A percentile compares a stretch with the other conserved stretches of the same genome.
phyloP scores from a whole-genome alignment of 2,888 invertebrate species.

The Zeuzera pyrina region DNA sequence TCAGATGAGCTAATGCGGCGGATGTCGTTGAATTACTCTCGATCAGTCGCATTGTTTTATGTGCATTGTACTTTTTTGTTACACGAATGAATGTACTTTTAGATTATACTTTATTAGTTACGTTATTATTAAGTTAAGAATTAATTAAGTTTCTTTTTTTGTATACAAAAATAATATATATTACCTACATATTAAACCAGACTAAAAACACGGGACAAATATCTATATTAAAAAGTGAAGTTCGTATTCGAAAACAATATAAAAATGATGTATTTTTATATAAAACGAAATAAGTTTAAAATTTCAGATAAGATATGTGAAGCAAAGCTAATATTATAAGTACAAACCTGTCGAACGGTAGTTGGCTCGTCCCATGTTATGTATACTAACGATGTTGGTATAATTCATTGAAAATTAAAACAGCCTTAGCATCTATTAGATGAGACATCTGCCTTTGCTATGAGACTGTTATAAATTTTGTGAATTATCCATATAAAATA shows the following conservation, averaged over 20 bases:
- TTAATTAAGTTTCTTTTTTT: constrained; percentile 16
- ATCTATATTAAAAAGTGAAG: constrained; percentile 24
- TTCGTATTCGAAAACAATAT: constrained; percentile 54
- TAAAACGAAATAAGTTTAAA: constrained; percentile 39
- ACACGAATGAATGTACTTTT: constrained; percentile 13
- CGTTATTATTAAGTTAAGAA: too few species aligned
- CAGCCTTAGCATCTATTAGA: constrained; percentile 27
- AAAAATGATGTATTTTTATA: constrained; percentile 63
- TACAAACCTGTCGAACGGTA: constrained; percentile 54
- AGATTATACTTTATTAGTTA: constrained; percentile 13
- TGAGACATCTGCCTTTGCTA: constrained; percentile 10
- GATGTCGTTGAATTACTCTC: not conserved
- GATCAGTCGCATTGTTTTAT: constrained; percentile 5
- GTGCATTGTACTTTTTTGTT: constrained; percentile 31
- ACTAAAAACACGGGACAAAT: constrained; percentile 11
- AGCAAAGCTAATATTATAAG: constrained; percentile 49
- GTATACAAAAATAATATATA: constrained; percentile 29
- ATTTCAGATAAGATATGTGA: constrained; percentile 39
- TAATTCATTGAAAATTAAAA: constrained; percentile 35
- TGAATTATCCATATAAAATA: constrained; percentile 39
- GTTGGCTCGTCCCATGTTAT: constrained; percentile 48
- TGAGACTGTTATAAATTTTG: constrained; percentile 36
- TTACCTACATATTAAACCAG: constrained; percentile 17
- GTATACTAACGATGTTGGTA: constrained; percentile 41
- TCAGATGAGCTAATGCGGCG: too few species aligned